Conservation (phyloP, 2,888 invertebrate species). For the Ochropacha duplaris region DNA sequence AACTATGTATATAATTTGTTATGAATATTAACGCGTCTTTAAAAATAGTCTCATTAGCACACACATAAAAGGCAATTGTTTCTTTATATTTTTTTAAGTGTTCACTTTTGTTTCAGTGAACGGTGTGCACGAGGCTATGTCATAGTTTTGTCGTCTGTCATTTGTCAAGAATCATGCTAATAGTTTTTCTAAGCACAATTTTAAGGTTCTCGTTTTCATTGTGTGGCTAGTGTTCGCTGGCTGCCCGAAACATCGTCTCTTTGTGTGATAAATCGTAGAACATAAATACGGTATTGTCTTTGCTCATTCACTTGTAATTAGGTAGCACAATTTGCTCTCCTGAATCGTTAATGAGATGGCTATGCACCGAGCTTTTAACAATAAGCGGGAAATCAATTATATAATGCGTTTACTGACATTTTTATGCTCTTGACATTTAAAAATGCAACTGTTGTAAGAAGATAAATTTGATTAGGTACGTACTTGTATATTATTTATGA, state of each 20-base stretch:
- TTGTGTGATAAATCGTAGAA: constrained; percentile 80
- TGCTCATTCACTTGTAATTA: constrained; percentile 75
- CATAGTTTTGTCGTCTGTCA: constrained; percentile 55
- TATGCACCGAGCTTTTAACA: constrained; percentile 56
- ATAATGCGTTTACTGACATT: constrained; percentile 54
- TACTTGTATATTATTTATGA: neutral
- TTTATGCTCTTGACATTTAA: constrained; percentile 46
- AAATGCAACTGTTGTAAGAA: constrained; percentile 34
- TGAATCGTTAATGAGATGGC: constrained; percentile 76
- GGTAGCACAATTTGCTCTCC: constrained; percentile 81
- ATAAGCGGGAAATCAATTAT: constrained; percentile 74
- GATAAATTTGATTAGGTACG: constrained; percentile 18
- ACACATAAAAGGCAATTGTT: constrained; percentile 74
- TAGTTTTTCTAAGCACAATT: constrained; percentile 71
- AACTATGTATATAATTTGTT: constrained; percentile 14
- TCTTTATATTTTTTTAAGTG: constrained; percentile 64
- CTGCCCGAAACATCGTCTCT: constrained; percentile 71
- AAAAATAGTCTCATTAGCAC: constrained; percentile 56
- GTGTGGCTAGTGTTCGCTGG: constrained; percentile 51
- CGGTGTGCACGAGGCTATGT: constrained; percentile 59
- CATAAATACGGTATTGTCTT: constrained; percentile 81
- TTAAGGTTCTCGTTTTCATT: constrained; percentile 62
- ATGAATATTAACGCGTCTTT: constrained; percentile 43
- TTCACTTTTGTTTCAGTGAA: constrained; percentile 60
- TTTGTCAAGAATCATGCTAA: constrained; percentile 64